phyloP scores from a whole-genome alignment of 2,797 vertebrate species.

The Acanthurus leucopareius region DNA sequence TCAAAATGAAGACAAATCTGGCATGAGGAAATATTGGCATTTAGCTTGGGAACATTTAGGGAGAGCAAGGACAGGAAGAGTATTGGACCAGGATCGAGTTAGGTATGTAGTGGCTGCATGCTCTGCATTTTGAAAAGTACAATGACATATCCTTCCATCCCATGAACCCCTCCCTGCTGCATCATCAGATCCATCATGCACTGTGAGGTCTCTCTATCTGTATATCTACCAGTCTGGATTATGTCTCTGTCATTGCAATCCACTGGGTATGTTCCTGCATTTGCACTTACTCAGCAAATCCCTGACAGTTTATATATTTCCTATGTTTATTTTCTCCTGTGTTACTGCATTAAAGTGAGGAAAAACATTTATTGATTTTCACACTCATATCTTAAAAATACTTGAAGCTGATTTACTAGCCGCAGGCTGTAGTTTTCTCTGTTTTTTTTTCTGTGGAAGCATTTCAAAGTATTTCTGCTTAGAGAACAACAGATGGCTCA shows the following conservation, averaged over 20 bases:
- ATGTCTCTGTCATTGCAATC: background rate
- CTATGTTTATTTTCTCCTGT: background rate
- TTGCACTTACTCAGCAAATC: conserved; percentile 32
- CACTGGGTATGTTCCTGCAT: background rate
- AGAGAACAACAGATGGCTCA: conserved; percentile 22
- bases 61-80: conserved; percentile 50
- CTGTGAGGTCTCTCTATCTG: conserved; percentile 14
- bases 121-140: conserved; percentile 35
- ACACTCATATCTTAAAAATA: background rate
- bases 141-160: background rate
- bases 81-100: conserved; percentile 56
- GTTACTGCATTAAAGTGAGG: background rate
- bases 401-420: conserved; percentile 9
- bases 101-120: conserved; percentile 24
- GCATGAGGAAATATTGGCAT: conserved; percentile 26
- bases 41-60: conserved; percentile 55
- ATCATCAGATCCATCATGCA: conserved; percentile 21
- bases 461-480: conserved; percentile 8
- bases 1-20: conserved; percentile 57
- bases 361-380: background rate
- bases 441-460: conserved; percentile 18
- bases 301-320: conserved; percentile 10
- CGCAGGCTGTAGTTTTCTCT: background rate
- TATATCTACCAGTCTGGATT: conserved; percentile 6
- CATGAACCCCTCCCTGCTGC: conserved; percentile 17